phyloP scores from a whole-genome alignment of 2,797 vertebrate species.

The Tolypeutes matacus region DNA sequence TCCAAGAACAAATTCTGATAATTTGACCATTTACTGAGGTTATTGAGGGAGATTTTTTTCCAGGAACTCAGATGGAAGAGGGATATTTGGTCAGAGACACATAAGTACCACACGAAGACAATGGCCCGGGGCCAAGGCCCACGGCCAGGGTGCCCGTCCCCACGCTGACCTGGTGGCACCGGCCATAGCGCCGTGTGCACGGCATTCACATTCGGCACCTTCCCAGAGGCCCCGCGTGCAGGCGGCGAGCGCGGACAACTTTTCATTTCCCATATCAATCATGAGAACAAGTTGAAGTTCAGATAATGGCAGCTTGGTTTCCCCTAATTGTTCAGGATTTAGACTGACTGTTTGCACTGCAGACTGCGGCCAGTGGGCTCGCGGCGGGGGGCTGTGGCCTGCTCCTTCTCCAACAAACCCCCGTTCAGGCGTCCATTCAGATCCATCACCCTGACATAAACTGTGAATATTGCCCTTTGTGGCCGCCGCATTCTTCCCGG shows the following conservation, averaged over 20 bases:
- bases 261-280: constrained; percentile 99
- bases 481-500: constrained; percentile 94
- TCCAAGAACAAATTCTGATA: neutral
- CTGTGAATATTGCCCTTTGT: constrained; percentile 96
- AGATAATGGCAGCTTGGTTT: constrained; percentile 94
- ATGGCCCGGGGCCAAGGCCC: accelerated
- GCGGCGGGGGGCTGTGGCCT: constrained; percentile 93
- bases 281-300: constrained; percentile 94
- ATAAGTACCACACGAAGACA: neutral
- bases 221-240: constrained; percentile 59
- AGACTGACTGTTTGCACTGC: constrained; percentile 92
- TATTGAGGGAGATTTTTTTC: neutral
- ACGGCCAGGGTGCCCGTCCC: neutral
- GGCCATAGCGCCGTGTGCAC: neutral
- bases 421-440: constrained; percentile 99
- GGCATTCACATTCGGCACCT: constrained; percentile 59
- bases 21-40: neutral
- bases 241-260: constrained; percentile 84
- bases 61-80: neutral
- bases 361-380: constrained; percentile 93
- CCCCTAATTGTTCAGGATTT: constrained; percentile 94
- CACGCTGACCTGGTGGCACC: neutral
- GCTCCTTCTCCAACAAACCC: constrained; percentile 94
- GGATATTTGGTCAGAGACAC: neutral
- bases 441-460: constrained; percentile 97